phyloP scores from a whole-genome alignment of 2,113 vertebrate species.

The Odobenus rosmarus region DNA sequence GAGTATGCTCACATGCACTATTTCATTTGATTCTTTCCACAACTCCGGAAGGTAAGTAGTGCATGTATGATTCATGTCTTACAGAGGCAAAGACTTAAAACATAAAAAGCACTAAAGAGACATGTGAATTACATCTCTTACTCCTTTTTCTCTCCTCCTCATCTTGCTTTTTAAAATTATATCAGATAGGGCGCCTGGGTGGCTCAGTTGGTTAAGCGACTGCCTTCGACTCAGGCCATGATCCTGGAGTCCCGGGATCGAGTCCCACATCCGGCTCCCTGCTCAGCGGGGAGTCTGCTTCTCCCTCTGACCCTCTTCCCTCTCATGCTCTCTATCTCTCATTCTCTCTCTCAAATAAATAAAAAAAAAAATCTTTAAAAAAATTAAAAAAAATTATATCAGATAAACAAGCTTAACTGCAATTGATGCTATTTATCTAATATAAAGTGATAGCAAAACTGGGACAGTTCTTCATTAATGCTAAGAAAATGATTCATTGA shows the following conservation, averaged over 20 bases:
- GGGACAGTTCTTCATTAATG: neutral
- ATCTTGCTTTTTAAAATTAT: neutral
- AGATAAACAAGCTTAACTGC: neutral
- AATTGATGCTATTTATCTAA: neutral
- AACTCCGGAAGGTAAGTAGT: neutral
- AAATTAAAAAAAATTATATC: neutral
- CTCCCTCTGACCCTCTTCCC: no score
- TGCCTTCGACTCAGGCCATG: no score
- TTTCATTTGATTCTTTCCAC: slow-evolving; percentile 27
- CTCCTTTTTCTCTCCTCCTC: neutral
- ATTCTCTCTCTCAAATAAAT: no score
- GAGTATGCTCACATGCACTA: neutral
- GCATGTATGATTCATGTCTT: neutral
- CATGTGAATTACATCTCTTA: neutral
- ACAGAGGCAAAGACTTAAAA: neutral
- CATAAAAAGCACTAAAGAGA: neutral
- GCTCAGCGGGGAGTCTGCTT: no score
- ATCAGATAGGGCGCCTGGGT: no score
- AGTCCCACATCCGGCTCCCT: no score
- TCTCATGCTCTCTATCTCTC: no score
- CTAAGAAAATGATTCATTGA: neutral
- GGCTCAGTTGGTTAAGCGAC: no score
- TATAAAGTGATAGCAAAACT: neutral
- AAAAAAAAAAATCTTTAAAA: no score
- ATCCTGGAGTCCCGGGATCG: no score